A percentile compares a stretch with the other conserved stretches of the same genome.
phyloP scores from a whole-genome alignment of 1,140 invertebrate genomes.

The Drosophila ogumai region DNA sequence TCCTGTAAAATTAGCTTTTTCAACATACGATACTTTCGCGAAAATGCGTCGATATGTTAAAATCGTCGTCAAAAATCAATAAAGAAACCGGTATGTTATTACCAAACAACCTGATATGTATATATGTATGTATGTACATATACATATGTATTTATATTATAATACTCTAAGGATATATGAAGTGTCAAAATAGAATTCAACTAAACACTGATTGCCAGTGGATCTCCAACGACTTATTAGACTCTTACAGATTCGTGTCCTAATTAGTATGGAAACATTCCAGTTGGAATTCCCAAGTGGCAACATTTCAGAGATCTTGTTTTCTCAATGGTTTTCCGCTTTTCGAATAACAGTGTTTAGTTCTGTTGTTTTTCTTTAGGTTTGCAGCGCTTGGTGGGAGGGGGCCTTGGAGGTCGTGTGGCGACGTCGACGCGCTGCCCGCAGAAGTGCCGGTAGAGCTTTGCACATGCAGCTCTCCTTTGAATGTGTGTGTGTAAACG shows the following conservation, averaged over 20 bases:
- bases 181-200: neutral
- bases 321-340: neutral
- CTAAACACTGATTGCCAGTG: neutral
- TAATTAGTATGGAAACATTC: neutral
- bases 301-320: neutral
- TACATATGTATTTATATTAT: no score
- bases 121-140: no score
- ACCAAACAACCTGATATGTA: no score
- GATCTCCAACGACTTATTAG: no score
- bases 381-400: neutral
- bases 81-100: no score
- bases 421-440: conserved; percentile 6
- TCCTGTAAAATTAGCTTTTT: no score
- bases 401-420: conserved; percentile 22
- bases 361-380: conserved; percentile 1
- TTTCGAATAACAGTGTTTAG: neutral
- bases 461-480: conserved; percentile 50
- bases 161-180: no score
- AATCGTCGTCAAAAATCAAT: no score
- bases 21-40: no score
- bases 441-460: conserved; percentile 57
- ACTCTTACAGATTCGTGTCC: neutral
- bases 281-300: neutral
- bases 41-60: no score
- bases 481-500: neutral